Conservation (phyloP, 2,113 vertebrate species). For the Oryzias celebensis region DNA sequence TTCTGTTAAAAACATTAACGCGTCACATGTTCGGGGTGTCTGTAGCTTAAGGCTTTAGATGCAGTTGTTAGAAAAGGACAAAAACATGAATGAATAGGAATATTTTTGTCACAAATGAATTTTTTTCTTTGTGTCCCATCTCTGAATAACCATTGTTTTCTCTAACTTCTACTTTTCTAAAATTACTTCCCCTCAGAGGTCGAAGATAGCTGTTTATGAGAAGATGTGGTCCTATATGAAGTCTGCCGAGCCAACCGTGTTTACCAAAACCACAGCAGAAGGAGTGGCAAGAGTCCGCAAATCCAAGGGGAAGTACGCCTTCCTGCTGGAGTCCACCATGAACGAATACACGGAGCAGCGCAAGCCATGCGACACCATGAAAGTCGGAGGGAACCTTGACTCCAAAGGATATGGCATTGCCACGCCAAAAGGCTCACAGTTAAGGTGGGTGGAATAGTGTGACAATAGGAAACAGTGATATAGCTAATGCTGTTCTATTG, state of each 20-base stretch:
- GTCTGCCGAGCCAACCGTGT: conserved; percentile 95
- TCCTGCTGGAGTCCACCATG: conserved; percentile 99
- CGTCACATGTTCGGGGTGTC: no score
- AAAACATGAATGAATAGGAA: no score
- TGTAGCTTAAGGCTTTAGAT: no score
- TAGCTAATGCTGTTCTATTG: conserved; percentile 84
- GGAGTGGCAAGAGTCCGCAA: conserved; percentile 96
- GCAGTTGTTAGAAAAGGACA: no score
- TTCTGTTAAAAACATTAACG: no score
- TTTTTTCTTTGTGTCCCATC: not conserved
- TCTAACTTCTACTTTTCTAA: not conserved
- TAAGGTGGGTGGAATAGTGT: conserved; percentile 99
- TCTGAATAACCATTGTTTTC: conserved; percentile 5
- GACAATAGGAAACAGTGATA: conserved; percentile 85
- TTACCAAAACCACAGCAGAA: conserved; percentile 96
- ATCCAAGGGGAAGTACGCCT: conserved; percentile 99
- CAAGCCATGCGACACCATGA: conserved; percentile 99
- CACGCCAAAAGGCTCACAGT: conserved; percentile 98
- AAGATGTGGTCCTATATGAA: conserved; percentile 99
- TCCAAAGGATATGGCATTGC: conserved; percentile 99
- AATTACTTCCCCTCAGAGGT: conserved; percentile 80
- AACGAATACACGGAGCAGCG: conserved; percentile 99
- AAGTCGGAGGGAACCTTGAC: conserved; percentile 99
- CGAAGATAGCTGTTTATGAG: conserved; percentile 99
- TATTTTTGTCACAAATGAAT: no score